Evolutionary conservation across 92 coral and sea anemone species (phyloP), one percentile per base, ranked within the genome.

Genomic region (Phenganax stokvisi): DNA sequence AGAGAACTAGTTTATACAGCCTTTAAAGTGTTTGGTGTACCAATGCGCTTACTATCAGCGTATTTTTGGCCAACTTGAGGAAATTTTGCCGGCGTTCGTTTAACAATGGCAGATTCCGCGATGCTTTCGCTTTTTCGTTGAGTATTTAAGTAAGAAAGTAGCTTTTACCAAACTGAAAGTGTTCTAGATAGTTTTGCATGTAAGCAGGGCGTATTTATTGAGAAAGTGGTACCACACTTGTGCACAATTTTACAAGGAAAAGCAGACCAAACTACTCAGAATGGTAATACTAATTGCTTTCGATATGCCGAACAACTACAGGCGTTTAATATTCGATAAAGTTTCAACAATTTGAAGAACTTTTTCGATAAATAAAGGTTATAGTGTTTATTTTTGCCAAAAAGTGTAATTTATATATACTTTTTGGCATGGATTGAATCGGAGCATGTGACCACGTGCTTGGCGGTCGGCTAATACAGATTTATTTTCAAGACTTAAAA

Each of bases 121-220:
- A 20, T 68, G 31, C n/a, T 7, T 68, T 68, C 53, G 73, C 54
- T 37, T 68, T 68, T 5, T 68, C 17, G 31, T 68, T 5, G 16
- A 68, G 47, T 30, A 30, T 30, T 37, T 0, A 30, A 68, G 53
- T 16, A 37, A 10, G 47, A 37, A n/a, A 16, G 15, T 5, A 3
- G 0, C 30, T 37, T n/a, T 29, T 68, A 30, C 31, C 47, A 10
- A 68, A 30, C 54, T 68, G 16, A 68, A 68, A 30, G 53, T 68
- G 47, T 17, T 68, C 16, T 10, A 68, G 11, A 30, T 68, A 53
- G 12, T 37, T 68, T 30, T 30, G 17, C 10, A 53, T 68, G 31
- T 61, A 61, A 66, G 31, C 72, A 66, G 16, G 72, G 72, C 72
- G 72, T 66, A 27, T 66, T 66, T 51, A 9, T 51, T 9, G 25